Percentiles rank a stretch among this genome's conserved stretches.
phyloP scores from a whole-genome alignment of 2,113 vertebrate genomes.

The Oriolus oriolus region DNA sequence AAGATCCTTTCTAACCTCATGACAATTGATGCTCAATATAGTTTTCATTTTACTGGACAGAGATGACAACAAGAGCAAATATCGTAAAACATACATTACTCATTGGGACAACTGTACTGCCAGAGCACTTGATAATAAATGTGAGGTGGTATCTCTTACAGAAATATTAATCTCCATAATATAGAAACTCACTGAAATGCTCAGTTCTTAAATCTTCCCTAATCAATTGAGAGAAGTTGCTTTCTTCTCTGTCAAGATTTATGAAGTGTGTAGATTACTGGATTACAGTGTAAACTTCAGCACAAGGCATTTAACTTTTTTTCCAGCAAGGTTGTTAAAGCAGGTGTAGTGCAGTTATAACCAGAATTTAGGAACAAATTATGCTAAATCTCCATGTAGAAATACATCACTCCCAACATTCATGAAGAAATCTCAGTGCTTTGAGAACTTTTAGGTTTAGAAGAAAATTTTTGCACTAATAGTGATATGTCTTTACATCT shows the following conservation, averaged over 20 bases:
- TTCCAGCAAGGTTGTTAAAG: not conserved
- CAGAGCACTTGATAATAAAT: not conserved
- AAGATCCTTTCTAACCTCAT: not conserved
- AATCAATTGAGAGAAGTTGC: not conserved
- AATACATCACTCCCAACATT: not conserved
- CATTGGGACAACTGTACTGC: not conserved
- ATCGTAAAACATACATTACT: not conserved
- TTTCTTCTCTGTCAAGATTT: not conserved
- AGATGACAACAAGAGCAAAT: not conserved
- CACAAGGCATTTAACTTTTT: not conserved
- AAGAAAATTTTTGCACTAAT: not conserved
- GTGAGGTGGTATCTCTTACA: not conserved
- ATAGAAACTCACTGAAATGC: fast-evolving
- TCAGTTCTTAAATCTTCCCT: not conserved
- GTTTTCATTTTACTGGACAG: not conserved
- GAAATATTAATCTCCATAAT: not conserved
- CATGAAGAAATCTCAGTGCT: not conserved
- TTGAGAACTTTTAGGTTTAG: not conserved
- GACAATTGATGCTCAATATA: not conserved
- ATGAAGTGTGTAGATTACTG: not conserved
- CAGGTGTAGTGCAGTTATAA: not conserved
- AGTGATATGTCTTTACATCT: not conserved
- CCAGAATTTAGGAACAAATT: not conserved
- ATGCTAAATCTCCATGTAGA: not conserved
- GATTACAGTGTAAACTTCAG: not conserved